A percentile compares a stretch with the other conserved stretches of the same genome.
Conservation (phyloP, 2,888 invertebrate genomes). For the Actias luna region DNA sequence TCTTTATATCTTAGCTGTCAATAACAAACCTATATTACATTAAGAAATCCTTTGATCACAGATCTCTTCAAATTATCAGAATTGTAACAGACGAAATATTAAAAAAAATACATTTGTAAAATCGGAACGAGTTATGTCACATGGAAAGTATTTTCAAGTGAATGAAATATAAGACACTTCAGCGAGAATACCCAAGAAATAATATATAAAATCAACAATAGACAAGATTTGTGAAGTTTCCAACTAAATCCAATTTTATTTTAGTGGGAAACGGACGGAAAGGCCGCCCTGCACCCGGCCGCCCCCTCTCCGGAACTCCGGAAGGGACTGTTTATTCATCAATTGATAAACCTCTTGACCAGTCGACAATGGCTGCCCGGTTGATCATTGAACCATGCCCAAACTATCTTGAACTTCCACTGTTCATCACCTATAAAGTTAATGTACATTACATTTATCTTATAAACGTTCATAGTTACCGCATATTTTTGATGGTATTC, state of each 20-base stretch:
- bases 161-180: neutral
- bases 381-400: conserved; percentile 42
- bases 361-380: conserved; percentile 8
- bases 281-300: conserved; percentile 25
- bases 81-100: too few species aligned
- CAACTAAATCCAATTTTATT: conserved; percentile 50
- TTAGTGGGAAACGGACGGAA: conserved; percentile 38
- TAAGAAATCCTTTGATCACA: too few species aligned
- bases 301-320: conserved; percentile 11
- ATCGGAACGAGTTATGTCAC: neutral
- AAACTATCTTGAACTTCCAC: conserved; percentile 20
- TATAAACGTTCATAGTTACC: neutral
- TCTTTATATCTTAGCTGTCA: too few species aligned
- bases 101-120: neutral
- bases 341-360: conserved; percentile 62
- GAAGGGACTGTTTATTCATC: conserved; percentile 61
- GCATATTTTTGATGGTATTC: too few species aligned
- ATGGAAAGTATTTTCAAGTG: neutral
- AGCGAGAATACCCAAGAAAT: neutral
- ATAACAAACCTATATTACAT: too few species aligned
- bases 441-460: neutral
- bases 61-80: too few species aligned
- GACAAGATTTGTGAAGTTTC: conserved; percentile 28
- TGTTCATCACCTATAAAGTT: conserved; percentile 20
- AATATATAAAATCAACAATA: conserved; percentile 24